These are phyloP conservation scores for Chrysotoxum bicinctum DNA, from an alignment of 2,888 invertebrate genomes.

Conservation along the genomic window DNA sequence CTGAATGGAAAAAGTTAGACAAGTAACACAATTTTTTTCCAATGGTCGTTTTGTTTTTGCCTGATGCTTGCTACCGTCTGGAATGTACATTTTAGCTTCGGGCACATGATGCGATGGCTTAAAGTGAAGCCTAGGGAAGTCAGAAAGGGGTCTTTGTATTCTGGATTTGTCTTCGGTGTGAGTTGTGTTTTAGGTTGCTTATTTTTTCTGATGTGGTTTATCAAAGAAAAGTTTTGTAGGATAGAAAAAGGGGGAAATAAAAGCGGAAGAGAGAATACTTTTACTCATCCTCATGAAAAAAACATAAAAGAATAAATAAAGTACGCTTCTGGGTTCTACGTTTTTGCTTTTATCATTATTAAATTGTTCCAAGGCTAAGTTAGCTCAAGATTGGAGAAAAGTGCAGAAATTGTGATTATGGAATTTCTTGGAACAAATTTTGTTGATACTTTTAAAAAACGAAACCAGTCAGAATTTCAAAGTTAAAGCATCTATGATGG, in stretches of 20 bases:
- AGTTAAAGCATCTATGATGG: too few species aligned
- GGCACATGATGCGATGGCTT: constrained; percentile 35
- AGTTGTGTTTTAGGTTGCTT: neutral
- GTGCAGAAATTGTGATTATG: too few species aligned
- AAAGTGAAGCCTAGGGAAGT: constrained; percentile 52
- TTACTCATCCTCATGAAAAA: constrained; percentile 55
- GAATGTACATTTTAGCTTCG: constrained; percentile 20
- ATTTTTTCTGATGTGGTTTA: constrained; percentile 56
- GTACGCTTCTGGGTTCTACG: neutral
- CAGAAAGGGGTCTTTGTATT: constrained; percentile 28
- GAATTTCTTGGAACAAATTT: too few species aligned
- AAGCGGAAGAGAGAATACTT: constrained; percentile 56
- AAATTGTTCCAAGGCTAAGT: too few species aligned
- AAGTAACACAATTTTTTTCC: constrained; percentile 58
- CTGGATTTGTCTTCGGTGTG: constrained; percentile 12
- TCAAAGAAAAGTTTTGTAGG: constrained; percentile 62
- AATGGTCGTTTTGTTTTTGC: constrained; percentile 8
- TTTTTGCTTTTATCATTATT: neutral
- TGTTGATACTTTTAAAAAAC: too few species aligned
- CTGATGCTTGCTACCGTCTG: constrained; percentile 27
- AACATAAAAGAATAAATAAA: neutral
- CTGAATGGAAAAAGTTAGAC: constrained; percentile 72
- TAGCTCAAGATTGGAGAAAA: too few species aligned
- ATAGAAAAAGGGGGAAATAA: neutral
- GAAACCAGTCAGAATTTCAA: too few species aligned